phyloP scores from a whole-genome alignment of 30 jellyfish, hydroid and myxozoan genomes.

The Aurelia sp. region DNA sequence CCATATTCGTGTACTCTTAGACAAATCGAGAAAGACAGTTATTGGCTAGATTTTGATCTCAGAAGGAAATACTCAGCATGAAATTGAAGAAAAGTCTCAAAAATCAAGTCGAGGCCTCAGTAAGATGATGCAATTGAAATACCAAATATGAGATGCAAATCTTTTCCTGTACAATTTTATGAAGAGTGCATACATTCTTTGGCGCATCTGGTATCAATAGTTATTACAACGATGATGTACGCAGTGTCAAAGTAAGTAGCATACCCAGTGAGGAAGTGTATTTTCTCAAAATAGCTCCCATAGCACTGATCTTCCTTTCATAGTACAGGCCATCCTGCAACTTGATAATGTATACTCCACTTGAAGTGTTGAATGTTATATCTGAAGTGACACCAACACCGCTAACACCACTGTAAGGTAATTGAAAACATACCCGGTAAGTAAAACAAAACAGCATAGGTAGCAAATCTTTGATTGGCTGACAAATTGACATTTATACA shows the following conservation, averaged over 20 bases:
- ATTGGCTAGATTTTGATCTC: no score
- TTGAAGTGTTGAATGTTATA: conserved; percentile 19
- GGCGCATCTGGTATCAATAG: neutral
- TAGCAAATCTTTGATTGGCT: no score
- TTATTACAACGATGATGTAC: neutral
- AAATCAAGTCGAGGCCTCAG: neutral
- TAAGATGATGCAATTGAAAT: no score
- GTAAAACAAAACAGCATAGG: no score
- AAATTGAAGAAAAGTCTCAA: neutral
- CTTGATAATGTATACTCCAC: conserved; percentile 39
- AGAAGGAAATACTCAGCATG: no score
- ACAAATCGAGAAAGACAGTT: no score
- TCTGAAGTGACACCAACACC: conserved; percentile 33
- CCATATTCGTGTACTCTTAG: no score
- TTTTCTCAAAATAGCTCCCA: conserved; percentile 48
- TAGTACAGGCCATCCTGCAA: conserved; percentile 58
- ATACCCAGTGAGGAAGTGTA: conserved; percentile 32
- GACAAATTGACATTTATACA: no score
- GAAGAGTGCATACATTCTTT: no score
- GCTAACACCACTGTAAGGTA: neutral
- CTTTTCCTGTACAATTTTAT: no score
- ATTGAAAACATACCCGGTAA: neutral
- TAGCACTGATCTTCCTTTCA: conserved; percentile 19
- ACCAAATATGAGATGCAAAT: no score
- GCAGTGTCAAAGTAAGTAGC: neutral